Percentiles rank a stretch among this genome's conserved stretches.
Evolutionary conservation across 2,888 invertebrate species (phyloP).

Genomic region (Andrena praecox): DNA sequence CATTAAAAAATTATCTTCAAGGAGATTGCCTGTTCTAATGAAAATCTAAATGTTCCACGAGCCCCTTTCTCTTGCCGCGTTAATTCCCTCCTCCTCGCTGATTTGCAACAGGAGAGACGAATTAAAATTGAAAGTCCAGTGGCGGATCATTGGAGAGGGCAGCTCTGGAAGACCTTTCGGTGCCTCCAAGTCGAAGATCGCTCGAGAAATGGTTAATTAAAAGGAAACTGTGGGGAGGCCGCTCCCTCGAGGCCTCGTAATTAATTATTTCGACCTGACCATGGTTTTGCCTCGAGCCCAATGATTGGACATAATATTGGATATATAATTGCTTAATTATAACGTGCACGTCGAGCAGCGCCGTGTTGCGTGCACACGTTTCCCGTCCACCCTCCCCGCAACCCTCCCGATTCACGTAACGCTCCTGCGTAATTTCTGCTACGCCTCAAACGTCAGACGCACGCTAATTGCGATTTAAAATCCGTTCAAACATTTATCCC

Average conservation of each 20-base stretch:
- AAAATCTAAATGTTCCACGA: conserved; percentile 79
- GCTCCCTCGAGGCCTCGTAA: background rate
- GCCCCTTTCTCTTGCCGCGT: conserved; percentile 18
- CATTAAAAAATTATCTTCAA: conserved; percentile 60
- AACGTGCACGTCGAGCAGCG: background rate
- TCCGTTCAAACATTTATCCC: background rate
- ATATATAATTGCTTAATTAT: conserved; percentile 44
- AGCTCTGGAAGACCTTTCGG: background rate
- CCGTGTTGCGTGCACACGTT: background rate
- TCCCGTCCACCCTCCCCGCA: background rate
- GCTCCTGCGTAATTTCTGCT: conserved; percentile 29
- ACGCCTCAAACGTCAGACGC: conserved; percentile 49
- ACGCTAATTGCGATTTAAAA: conserved; percentile 37
- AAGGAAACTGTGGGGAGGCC: background rate
- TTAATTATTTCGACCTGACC: background rate
- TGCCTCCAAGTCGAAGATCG: background rate
- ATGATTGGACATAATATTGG: conserved; percentile 7
- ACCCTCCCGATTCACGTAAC: conserved; percentile 19
- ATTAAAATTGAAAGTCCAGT: background rate
- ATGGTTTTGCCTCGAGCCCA: background rate
- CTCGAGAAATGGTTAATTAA: background rate
- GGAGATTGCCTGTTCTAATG: conserved; percentile 74
- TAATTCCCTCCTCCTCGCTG: conserved; percentile 10
- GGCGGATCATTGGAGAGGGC: too few species aligned
- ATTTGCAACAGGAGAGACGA: background rate